Conservation (phyloP, 2,113 vertebrate species). For the Galemys pyrenaicus region DNA sequence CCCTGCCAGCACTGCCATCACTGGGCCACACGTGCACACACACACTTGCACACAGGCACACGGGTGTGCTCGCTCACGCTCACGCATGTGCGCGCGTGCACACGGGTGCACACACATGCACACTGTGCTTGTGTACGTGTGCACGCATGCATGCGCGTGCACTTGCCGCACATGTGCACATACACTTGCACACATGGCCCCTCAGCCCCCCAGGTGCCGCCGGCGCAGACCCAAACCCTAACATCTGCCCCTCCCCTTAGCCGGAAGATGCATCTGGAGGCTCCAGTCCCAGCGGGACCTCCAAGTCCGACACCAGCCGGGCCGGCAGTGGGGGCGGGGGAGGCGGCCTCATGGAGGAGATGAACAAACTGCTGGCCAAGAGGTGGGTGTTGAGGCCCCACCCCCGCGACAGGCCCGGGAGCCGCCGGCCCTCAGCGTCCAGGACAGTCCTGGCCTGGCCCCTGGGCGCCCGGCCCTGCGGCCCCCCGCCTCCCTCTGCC, state of each 20-base stretch:
- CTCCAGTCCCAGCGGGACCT: constrained; percentile 89
- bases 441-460: no score
- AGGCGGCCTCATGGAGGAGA: constrained; percentile 98
- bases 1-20: fast-evolving
- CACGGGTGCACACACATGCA: fast-evolving
- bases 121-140: no score
- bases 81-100: fast-evolving
- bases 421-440: background rate
- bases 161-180: fast-evolving
- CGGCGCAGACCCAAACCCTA: background rate
- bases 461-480: no score
- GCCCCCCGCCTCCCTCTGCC: no score
- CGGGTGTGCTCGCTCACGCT: no score
- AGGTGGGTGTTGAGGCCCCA: constrained; percentile 86
- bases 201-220: fast-evolving
- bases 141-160: fast-evolving
- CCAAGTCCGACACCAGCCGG: constrained; percentile 95
- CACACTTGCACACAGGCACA: fast-evolving
- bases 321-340: constrained; percentile 95
- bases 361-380: constrained; percentile 98
- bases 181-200: background rate
- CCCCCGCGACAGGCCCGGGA: no score
- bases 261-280: constrained; percentile 94
- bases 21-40: fast-evolving
- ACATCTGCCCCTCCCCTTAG: constrained; percentile 81